Evolutionary conservation across 2,113 vertebrate species (phyloP).

Genomic region (Anseranas semipalmata): DNA sequence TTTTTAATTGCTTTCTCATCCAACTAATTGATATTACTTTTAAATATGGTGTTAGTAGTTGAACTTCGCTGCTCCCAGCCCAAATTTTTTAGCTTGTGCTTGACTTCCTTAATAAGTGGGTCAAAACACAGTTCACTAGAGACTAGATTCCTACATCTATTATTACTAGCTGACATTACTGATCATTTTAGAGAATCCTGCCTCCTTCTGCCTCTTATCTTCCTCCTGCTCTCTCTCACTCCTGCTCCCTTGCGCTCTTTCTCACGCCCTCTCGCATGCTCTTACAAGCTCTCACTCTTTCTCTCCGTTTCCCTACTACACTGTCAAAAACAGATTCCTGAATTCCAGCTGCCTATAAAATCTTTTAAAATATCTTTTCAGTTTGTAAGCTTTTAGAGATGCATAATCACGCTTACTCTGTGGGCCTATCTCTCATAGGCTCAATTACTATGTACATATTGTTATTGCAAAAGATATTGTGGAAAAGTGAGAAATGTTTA

Average conservation of each 20-base stretch:
- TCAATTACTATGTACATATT: not conserved
- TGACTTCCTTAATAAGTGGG: not conserved
- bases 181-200: not conserved
- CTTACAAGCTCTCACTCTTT: rapidly evolving
- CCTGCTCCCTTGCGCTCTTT: not conserved
- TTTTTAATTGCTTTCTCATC: not conserved
- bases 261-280: not conserved
- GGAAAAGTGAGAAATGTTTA: not conserved
- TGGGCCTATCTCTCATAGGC: not conserved
- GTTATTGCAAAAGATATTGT: not conserved
- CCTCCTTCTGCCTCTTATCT: not conserved
- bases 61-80: not conserved
- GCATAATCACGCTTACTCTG: not conserved
- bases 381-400: not conserved
- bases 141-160: not conserved
- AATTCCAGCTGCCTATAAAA: not conserved
- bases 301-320: not conserved
- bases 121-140: not conserved
- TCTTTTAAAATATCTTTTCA: not conserved
- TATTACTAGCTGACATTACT: not conserved
- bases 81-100: not conserved
- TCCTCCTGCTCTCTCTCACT: not conserved
- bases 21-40: not conserved
- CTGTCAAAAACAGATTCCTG: not conserved
- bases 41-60: not conserved